These are phyloP conservation scores for Coryphaenoides rupestris DNA, from an alignment of 2,113 vertebrate species.

Conservation along the genomic window DNA sequence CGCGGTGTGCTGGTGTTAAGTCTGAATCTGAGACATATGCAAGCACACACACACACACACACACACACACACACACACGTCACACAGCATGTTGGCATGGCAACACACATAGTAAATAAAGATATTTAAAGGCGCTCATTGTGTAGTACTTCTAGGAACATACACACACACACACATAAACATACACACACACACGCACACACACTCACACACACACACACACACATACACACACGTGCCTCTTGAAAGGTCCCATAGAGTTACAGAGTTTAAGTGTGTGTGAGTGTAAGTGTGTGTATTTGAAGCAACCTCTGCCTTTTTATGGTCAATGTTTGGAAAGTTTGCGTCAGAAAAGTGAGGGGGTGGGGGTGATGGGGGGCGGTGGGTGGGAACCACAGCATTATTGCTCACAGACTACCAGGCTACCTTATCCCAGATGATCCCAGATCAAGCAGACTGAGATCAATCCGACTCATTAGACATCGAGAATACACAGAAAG, in stretches of 20 bases:
- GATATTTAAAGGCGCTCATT: slow-evolving; percentile 1
- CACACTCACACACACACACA: too few species aligned
- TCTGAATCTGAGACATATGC: slow-evolving; percentile 34
- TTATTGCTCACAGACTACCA: too few species aligned
- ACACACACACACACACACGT: slow-evolving; percentile 1
- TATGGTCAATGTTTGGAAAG: background rate
- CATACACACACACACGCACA: too few species aligned
- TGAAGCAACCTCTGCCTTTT: background rate
- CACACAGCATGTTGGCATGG: background rate
- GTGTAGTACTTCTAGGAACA: background rate
- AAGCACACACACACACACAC: slow-evolving; percentile 24
- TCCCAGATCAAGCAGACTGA: too few species aligned
- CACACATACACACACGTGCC: slow-evolving; percentile 38
- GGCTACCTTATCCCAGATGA: too few species aligned
- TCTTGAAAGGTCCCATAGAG: background rate
- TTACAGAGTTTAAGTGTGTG: background rate
- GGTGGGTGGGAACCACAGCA: too few species aligned
- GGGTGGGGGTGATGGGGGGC: too few species aligned
- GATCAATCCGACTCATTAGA: too few species aligned
- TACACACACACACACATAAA: slow-evolving; percentile 24
- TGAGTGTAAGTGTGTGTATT: background rate
- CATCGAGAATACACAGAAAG: too few species aligned
- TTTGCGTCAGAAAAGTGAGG: slow-evolving; percentile 8
- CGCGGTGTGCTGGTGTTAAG: slow-evolving; percentile 45
- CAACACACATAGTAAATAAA: slow-evolving; percentile 9